A percentile compares a stretch with the other conserved stretches of the same genome.
Conservation (phyloP, 53 echinoderm and acorn worm species). For the Hippasteria phrygiana region DNA sequence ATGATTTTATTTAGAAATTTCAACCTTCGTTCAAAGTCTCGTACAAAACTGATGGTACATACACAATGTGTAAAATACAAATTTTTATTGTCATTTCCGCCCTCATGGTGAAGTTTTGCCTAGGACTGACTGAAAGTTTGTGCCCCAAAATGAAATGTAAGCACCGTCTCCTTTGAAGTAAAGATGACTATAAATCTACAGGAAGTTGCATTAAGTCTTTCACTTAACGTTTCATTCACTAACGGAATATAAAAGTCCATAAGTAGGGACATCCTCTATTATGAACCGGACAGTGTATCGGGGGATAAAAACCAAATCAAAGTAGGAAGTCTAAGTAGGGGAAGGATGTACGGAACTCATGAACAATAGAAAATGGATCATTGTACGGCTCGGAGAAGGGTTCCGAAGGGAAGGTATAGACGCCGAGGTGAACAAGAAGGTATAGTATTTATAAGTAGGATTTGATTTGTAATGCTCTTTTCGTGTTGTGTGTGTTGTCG, state of each 20-base stretch:
- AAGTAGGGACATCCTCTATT: slow-evolving; percentile 51
- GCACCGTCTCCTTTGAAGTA: neutral
- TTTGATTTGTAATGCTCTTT: neutral
- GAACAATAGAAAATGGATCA: slow-evolving; percentile 26
- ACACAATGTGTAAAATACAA: no score
- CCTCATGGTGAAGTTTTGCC: no score
- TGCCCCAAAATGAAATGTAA: neutral
- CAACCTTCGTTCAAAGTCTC: no score
- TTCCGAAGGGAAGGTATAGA: neutral
- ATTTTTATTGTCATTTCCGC: no score
- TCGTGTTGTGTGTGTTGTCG: neutral
- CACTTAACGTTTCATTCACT: neutral
- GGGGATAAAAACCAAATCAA: neutral
- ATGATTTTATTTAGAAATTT: no score
- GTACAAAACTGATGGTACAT: no score
- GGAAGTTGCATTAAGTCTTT: slow-evolving; percentile 56
- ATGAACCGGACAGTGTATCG: neutral
- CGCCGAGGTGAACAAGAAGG: slow-evolving; percentile 12
- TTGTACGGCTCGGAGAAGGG: neutral
- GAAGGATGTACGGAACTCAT: neutral
- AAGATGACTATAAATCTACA: slow-evolving; percentile 36
- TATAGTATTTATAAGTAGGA: neutral
- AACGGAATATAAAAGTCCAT: neutral
- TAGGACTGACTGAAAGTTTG: no score
- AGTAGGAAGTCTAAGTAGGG: neutral